Evolutionary conservation across 53 echinoderm and acorn worm genomes (phyloP).

Genomic region (Paracentrotus lividus): DNA sequence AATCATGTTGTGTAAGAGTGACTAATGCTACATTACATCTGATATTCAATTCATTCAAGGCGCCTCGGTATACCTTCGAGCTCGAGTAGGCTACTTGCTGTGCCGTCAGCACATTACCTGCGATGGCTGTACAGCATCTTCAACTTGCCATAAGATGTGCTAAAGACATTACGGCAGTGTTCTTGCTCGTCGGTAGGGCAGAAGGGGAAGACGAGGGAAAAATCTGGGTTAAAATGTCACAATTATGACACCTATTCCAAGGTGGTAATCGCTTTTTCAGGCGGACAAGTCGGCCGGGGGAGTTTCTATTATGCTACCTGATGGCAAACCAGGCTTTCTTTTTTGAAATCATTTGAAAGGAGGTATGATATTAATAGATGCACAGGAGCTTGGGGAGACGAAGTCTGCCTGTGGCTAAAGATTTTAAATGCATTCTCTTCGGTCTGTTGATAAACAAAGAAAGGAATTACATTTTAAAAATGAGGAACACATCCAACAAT

Average conservation of each 20-base stretch:
- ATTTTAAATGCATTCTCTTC: background rate
- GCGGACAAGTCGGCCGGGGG: slow-evolving; percentile 32
- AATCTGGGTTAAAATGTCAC: slow-evolving; percentile 73
- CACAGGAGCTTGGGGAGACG: background rate
- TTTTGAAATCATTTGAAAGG: background rate
- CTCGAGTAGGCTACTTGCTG: background rate
- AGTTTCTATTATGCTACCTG: slow-evolving; percentile 50
- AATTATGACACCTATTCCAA: slow-evolving; percentile 68
- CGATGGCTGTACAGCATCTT: slow-evolving; percentile 11
- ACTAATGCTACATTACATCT: slow-evolving; percentile 34
- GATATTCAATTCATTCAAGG: slow-evolving; percentile 34
- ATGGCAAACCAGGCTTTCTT: background rate
- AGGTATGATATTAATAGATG: slow-evolving; percentile 40
- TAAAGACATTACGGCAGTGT: background rate
- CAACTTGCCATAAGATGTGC: background rate
- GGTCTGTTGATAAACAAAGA: slow-evolving; percentile 2
- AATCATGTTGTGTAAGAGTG: background rate
- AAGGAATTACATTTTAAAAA: background rate
- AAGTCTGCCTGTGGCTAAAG: background rate
- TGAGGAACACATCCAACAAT: background rate
- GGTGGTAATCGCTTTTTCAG: slow-evolving; percentile 70
- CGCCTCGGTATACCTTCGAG: background rate
- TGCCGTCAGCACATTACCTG: slow-evolving; percentile 33
- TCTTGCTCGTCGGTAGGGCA: slow-evolving; percentile 30
- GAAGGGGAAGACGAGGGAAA: slow-evolving; percentile 25